phyloP scores from a whole-genome alignment of 2,113 vertebrate genomes.

The Eleginops maclovinus region DNA sequence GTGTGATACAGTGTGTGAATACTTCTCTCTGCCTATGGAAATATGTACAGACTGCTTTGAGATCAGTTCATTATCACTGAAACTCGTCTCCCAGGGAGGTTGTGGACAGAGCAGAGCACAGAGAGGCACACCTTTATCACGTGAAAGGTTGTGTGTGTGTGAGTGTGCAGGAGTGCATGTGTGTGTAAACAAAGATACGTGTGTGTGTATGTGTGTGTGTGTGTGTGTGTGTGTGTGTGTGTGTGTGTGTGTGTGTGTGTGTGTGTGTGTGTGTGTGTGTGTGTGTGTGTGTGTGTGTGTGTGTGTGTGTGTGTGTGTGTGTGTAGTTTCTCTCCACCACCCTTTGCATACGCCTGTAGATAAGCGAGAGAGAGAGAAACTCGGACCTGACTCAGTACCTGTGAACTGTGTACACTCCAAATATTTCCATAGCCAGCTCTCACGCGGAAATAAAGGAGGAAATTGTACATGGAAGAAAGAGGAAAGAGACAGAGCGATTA shows the following conservation, averaged over 20 bases:
- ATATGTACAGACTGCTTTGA: slow-evolving; percentile 6
- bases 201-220: slow-evolving; percentile 40
- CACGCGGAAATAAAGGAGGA: slow-evolving; percentile 76
- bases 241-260: slow-evolving; percentile 43
- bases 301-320: slow-evolving; percentile 73
- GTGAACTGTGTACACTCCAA: slow-evolving; percentile 82
- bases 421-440: slow-evolving; percentile 81
- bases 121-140: slow-evolving; percentile 74
- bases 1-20: not conserved
- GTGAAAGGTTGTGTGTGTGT: slow-evolving; percentile 51
- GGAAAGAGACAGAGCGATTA: slow-evolving; percentile 3
- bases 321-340: slow-evolving; percentile 62
- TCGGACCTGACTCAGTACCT: slow-evolving; percentile 60
- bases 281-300: slow-evolving; percentile 39
- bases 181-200: too few relatives aligned
- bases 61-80: slow-evolving; percentile 40
- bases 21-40: slow-evolving; percentile 9
- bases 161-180: slow-evolving; percentile 35
- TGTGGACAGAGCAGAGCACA: slow-evolving; percentile 49
- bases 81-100: slow-evolving; percentile 49
- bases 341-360: slow-evolving; percentile 85
- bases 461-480: slow-evolving; percentile 48
- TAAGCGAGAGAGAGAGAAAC: slow-evolving; percentile 66
- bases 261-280: slow-evolving; percentile 27
- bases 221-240: slow-evolving; percentile 66